Base-by-base conservation (phyloP, 2,113 vertebrate genomes). In the Lophotis ruficrista region DNA sequence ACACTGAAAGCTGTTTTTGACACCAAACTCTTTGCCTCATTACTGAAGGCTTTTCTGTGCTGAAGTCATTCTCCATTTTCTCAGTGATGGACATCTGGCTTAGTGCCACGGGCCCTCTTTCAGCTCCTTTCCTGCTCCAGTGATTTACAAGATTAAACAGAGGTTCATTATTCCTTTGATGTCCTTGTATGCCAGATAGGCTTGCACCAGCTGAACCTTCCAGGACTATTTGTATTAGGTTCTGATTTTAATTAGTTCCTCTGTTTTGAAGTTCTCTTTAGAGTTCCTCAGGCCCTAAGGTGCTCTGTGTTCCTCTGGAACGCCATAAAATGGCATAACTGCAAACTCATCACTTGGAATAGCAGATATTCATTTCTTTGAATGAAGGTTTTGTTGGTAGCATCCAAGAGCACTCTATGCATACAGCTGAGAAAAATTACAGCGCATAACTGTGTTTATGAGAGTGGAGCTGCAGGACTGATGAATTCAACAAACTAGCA, bases 71-170 rank as follows among this genome's bases (percentile, higher is more conserved):
- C 87, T 83, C 47, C 72, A 38, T 91, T 96, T 96, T 89, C 83
- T 69, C 64, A n/a, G 50, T 95, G 93, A 94, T 81, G 82, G 91
- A 93, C 85, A 35, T 64, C 31, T 87, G 94, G 93, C 91, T 78
- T 88, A 41, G 22, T 83, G 93, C 96, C 97, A 83, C 0, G 1
- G 56, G 28, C 33, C 60, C 58, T 79, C 89, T 96, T 94, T 96
- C 94, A 90, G 75, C 51, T 83, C 43, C 71, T 86, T 94, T 93
- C 84, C 79, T 96, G 95, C 93, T 95, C 71, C 91, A 97, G 56
- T 94, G 96, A 94, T 95, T 96, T 96, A 91, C 90, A 94, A 89
- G 92, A 94, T 96, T 92, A 96, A 95, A 91, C 66, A 81, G 79
- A n/a, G 71, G 81, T 94, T 94, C 85, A 56, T 93, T 96, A 86